Evolutionary conservation across 2,888 invertebrate species (phyloP).

Genomic region (Proisotoma minuta): DNA sequence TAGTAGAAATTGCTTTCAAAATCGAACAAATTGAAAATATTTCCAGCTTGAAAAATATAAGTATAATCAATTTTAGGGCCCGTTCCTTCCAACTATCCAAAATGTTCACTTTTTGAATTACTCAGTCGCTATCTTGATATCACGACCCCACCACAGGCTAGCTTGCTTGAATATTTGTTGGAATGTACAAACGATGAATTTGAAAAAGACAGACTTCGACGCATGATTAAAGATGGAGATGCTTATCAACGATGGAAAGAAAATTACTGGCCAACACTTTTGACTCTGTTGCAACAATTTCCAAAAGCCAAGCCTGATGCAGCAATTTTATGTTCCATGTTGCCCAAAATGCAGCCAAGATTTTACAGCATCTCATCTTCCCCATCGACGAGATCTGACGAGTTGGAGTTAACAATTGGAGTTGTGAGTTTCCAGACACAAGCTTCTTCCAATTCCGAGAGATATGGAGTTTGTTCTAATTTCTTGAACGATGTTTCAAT

Average conservation of each 20-base stretch:
- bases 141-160: slow-evolving; percentile 84
- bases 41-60: no score
- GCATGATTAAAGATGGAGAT: slow-evolving; percentile 72
- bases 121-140: slow-evolving; percentile 80
- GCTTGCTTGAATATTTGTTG: slow-evolving; percentile 74
- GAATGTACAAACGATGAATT: slow-evolving; percentile 69
- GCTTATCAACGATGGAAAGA: slow-evolving; percentile 92
- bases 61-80: no score
- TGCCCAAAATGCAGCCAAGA: slow-evolving; percentile 79
- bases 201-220: slow-evolving; percentile 66
- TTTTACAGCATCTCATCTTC: slow-evolving; percentile 93
- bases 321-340: slow-evolving; percentile 71
- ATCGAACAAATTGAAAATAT: background rate
- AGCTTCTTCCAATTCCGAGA: slow-evolving; percentile 72
- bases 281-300: slow-evolving; percentile 82
- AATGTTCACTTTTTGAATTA: slow-evolving; percentile 51
- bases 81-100: background rate
- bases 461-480: slow-evolving; percentile 79
- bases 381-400: slow-evolving; percentile 66
- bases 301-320: slow-evolving; percentile 76
- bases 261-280: slow-evolving; percentile 73
- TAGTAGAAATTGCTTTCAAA: no score
- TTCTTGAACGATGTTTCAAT: slow-evolving; percentile 71
- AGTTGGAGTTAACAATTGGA: slow-evolving; percentile 84
- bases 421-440: slow-evolving; percentile 79